These are phyloP conservation scores for Chymomyza amoena DNA, from an alignment of 2,888 invertebrate species.

Conservation along the genomic window DNA sequence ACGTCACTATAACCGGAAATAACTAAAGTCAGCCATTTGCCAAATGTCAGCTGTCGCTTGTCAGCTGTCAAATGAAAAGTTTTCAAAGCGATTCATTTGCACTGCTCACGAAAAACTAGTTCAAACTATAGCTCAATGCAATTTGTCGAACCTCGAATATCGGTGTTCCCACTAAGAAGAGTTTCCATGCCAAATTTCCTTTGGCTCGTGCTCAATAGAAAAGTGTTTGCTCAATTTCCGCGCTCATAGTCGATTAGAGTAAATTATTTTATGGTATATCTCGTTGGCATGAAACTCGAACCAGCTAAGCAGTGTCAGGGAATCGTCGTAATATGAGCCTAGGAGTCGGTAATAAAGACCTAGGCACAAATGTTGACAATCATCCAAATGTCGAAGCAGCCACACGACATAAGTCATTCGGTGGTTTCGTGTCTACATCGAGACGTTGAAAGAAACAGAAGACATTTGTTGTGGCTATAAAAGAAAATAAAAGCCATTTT, in stretches of 20 bases:
- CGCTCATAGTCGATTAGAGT: constrained; percentile 58
- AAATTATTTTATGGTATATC: constrained; percentile 61
- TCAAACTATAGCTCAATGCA: background rate
- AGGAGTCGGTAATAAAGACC: background rate
- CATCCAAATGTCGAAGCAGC: constrained; percentile 32
- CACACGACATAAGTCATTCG: constrained; percentile 14
- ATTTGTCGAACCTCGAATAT: background rate
- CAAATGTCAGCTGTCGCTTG: background rate
- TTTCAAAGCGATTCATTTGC: background rate
- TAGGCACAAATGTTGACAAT: constrained; percentile 27
- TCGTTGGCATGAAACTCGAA: constrained; percentile 57
- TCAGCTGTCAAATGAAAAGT: background rate
- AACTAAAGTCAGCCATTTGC: background rate
- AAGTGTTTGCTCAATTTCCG: constrained; percentile 70
- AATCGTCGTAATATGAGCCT: constrained; percentile 46
- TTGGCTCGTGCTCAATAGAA: constrained; percentile 6
- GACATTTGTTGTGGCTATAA: constrained; percentile 6
- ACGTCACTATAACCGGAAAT: constrained; percentile 24
- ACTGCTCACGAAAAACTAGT: background rate
- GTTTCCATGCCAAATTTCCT: background rate
- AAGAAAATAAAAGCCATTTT: constrained; percentile 17
- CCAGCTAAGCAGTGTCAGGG: constrained; percentile 30
- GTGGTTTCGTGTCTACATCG: background rate
- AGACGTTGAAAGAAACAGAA: background rate
- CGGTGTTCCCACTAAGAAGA: background rate